phyloP scores from a whole-genome alignment of 2,113 vertebrate genomes.

The Coptodon rendalli region DNA sequence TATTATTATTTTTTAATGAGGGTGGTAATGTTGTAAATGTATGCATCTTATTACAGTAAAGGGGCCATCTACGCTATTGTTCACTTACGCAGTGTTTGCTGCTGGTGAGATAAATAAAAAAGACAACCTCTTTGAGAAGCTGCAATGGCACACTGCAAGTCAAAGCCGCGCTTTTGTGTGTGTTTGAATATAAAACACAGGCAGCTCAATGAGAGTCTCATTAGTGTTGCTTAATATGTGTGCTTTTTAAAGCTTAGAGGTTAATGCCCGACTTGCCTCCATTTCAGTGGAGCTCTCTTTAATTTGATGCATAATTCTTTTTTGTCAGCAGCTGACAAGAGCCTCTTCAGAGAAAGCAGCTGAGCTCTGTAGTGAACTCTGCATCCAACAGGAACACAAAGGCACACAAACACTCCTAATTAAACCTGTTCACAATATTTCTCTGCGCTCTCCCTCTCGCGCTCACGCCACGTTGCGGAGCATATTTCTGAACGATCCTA shows the following conservation, averaged over 20 bases:
- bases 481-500: slow-evolving; percentile 24
- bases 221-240: slow-evolving; percentile 74
- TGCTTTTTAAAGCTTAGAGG: slow-evolving; percentile 73
- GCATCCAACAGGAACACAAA: slow-evolving; percentile 46
- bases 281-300: slow-evolving; percentile 65
- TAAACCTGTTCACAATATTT: slow-evolving; percentile 47
- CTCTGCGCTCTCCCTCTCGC: not conserved
- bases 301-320: slow-evolving; percentile 68
- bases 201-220: slow-evolving; percentile 66
- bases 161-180: slow-evolving; percentile 42
- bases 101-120: slow-evolving; percentile 48
- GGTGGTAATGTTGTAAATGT: slow-evolving; percentile 71
- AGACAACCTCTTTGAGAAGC: slow-evolving; percentile 46
- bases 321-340: slow-evolving; percentile 53
- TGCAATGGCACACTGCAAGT: slow-evolving; percentile 42
- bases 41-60: slow-evolving; percentile 68
- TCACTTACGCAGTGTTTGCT: slow-evolving; percentile 38
- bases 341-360: slow-evolving; percentile 47
- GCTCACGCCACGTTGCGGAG: not conserved
- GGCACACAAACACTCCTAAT: slow-evolving; percentile 42
- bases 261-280: slow-evolving; percentile 68
- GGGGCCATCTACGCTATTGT: slow-evolving; percentile 58
- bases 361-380: slow-evolving; percentile 41
- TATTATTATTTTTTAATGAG: slow-evolving; percentile 77
- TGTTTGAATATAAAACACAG: slow-evolving; percentile 61